Evolutionary conservation across 2,888 invertebrate genomes (phyloP), one percentile per base, ranked within the genome.

Genomic region (Caenorhabditis sp.): DNA sequence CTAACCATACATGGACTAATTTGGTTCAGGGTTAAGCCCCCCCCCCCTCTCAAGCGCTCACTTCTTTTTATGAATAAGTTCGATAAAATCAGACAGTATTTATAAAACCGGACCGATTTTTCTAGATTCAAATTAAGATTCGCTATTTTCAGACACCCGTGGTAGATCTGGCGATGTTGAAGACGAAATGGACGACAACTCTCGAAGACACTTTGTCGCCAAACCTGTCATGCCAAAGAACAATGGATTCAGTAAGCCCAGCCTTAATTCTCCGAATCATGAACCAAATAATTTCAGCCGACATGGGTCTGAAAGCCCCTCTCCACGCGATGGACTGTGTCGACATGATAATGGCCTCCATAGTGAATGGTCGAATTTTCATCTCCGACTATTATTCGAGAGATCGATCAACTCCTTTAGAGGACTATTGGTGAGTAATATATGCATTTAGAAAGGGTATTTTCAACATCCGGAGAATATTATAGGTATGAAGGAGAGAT

Each of bases 271-370:
- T n/a, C n/a, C n/a, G n/a, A n/a, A n/a, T n/a, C n/a, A n/a, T n/a
- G n/a, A n/a, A n/a, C n/a, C n/a, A n/a, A n/a, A n/a, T n/a, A n/a
- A n/a, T 72, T 68, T 54, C 62, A 85, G 85, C 82, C 26, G 70
- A 81, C 36, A 64, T 76, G n/a, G 85, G 84, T 17, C 72, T 86
- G 1, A 73, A 76, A 23, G 77, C 84, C 26, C 81, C 85, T 3
- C 69, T 86, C 1, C 84, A 86, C 59, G 78, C 85, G 10, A 86
- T 86, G 86, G 86, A 86, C 62, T 86, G 86, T 57, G 67, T 82
- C 10, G 86, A 86, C 61, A 73, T 86, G 21, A 64, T 86, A n/a
- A 78, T 81, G 56, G 86, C 78, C 5, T 69, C 82, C 1, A 81
- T 86, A 8, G 58, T 61, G 20, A 78, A 85, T 38, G 83, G 82